Evolutionary conservation across 2,113 vertebrate species (phyloP).

Genomic region (Nyctibius bracteatus): DNA sequence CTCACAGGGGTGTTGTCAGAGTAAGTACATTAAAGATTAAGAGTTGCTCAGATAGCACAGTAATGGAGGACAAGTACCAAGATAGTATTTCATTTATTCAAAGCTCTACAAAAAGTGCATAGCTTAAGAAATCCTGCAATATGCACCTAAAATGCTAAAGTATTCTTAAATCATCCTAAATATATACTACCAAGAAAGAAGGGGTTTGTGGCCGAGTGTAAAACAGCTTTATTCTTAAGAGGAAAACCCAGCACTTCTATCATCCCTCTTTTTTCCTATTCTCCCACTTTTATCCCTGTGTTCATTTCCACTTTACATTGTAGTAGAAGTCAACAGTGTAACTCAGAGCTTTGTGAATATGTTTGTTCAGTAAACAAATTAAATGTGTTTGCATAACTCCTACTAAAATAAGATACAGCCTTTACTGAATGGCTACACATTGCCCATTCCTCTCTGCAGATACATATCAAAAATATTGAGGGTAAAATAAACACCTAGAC

Average conservation of each 20-base stretch:
- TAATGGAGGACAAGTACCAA: background rate
- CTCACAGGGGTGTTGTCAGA: background rate
- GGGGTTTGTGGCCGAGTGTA: background rate
- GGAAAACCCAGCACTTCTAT: background rate
- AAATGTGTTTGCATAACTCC: conserved; percentile 31
- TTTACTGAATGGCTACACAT: background rate
- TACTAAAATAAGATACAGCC: background rate
- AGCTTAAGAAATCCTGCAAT: background rate
- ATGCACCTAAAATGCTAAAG: background rate
- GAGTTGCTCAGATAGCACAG: background rate
- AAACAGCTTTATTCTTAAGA: background rate
- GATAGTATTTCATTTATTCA: background rate
- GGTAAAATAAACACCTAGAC: background rate
- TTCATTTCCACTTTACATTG: background rate
- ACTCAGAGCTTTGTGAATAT: background rate
- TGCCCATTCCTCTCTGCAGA: background rate
- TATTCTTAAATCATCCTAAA: conserved; percentile 18
- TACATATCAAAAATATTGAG: background rate
- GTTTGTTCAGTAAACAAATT: conserved; percentile 15
- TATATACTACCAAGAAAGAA: background rate
- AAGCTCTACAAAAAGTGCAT: background rate
- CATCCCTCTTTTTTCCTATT: background rate
- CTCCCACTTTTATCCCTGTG: background rate
- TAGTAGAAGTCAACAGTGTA: background rate
- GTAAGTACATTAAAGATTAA: conserved; percentile 8